phyloP scores from a whole-genome alignment of 2,113 vertebrate species.

The Dromaius novaehollandiae region DNA sequence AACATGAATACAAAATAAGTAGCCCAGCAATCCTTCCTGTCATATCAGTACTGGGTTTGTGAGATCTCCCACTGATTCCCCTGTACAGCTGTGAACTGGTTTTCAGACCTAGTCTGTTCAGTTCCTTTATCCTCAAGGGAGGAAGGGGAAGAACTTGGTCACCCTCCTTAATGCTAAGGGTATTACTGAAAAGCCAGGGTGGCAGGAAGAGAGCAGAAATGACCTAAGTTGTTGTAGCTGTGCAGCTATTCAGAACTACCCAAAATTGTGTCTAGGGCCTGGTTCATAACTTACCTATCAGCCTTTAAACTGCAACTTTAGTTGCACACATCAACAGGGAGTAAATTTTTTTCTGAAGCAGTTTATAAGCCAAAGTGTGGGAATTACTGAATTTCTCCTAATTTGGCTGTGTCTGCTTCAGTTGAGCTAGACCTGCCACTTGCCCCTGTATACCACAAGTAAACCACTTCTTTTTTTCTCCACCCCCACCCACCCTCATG shows the following conservation, averaged over 20 bases:
- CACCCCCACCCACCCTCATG: background rate
- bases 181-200: background rate
- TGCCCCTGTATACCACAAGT: background rate
- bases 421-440: background rate
- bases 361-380: too few relatives aligned
- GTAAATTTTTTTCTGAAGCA: background rate
- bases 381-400: background rate
- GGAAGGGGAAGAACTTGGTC: background rate
- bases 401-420: background rate
- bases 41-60: background rate
- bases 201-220: background rate
- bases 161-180: background rate
- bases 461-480: background rate
- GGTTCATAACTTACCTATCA: background rate
- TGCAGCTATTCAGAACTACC: background rate
- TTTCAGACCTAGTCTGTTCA: background rate
- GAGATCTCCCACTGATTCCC: background rate
- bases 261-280: background rate
- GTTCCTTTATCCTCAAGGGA: background rate
- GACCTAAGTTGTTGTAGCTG: background rate
- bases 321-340: background rate
- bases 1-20: constrained; percentile 35
- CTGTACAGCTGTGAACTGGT: background rate
- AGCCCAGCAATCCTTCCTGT: background rate
- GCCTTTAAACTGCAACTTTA: background rate